Evolutionary conservation across 1,140 invertebrate genomes (phyloP).

Genomic region (Gonatopus flavifemur): DNA sequence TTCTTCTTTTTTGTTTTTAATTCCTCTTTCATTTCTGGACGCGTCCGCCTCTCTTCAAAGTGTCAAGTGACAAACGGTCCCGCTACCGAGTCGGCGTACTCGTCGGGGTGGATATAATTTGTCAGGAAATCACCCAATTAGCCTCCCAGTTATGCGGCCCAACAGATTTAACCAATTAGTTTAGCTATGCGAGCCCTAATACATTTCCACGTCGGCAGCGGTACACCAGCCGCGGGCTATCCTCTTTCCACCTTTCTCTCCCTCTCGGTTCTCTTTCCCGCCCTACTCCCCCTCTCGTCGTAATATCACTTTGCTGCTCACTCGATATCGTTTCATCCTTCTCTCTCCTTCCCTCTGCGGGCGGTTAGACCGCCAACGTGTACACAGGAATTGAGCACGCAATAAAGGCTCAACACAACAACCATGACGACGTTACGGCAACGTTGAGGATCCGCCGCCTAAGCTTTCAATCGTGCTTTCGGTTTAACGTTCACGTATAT

Average conservation of each 20-base stretch:
- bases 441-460: too few relatives aligned
- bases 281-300: neutral
- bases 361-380: too few relatives aligned
- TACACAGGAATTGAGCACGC: too few relatives aligned
- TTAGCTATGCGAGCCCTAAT: constrained; percentile 58
- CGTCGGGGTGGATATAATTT: constrained; percentile 59
- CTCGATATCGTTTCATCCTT: neutral
- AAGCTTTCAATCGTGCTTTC: too few relatives aligned
- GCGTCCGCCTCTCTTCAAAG: constrained; percentile 45
- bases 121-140: constrained; percentile 61
- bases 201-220: constrained; percentile 48
- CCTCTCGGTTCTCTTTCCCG: neutral
- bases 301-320: neutral
- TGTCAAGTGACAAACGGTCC: constrained; percentile 59
- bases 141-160: constrained; percentile 59
- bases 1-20: constrained; percentile 2
- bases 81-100: constrained; percentile 51
- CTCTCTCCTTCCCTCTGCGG: neutral
- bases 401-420: too few relatives aligned
- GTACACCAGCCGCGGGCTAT: constrained; percentile 28
- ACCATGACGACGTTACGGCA: too few relatives aligned
- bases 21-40: constrained; percentile 25
- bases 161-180: constrained; percentile 62
- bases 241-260: constrained; percentile 8
- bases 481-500: too few relatives aligned